These are phyloP conservation scores for Littorina saxatilis DNA, from an alignment of 1,140 invertebrate species.

Conservation along the genomic window DNA sequence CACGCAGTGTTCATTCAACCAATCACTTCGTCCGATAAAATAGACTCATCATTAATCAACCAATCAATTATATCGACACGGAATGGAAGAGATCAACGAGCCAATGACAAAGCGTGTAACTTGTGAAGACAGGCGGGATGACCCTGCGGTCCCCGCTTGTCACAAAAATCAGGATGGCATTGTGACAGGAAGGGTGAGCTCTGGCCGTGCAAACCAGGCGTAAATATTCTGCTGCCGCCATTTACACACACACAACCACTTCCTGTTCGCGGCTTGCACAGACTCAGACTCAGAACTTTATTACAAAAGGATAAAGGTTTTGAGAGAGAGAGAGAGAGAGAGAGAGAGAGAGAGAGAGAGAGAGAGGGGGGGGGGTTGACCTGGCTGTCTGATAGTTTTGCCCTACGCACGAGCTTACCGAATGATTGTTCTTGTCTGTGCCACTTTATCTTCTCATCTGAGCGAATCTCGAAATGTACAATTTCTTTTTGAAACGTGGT, in stretches of 20 bases:
- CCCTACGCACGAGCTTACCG: no score
- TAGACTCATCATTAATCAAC: constrained; percentile 23
- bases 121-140: constrained; percentile 19
- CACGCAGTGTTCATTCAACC: neutral
- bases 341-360: constrained; percentile 15
- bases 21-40: constrained; percentile 9
- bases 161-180: neutral
- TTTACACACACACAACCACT: neutral
- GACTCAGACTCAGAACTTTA: neutral
- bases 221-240: neutral
- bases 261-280: neutral
- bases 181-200: neutral
- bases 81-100: neutral
- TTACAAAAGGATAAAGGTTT: neutral
- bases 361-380: no score
- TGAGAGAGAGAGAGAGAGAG: constrained; percentile 19
- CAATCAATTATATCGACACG: constrained; percentile 34
- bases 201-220: neutral
- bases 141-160: neutral
- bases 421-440: no score
- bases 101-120: constrained; percentile 16
- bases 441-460: no score
- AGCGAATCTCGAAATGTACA: no score
- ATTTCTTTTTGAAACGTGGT: no score
- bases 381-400: no score